phyloP scores from a whole-genome alignment of 2,113 vertebrate species.

The Oryzias woworae region DNA sequence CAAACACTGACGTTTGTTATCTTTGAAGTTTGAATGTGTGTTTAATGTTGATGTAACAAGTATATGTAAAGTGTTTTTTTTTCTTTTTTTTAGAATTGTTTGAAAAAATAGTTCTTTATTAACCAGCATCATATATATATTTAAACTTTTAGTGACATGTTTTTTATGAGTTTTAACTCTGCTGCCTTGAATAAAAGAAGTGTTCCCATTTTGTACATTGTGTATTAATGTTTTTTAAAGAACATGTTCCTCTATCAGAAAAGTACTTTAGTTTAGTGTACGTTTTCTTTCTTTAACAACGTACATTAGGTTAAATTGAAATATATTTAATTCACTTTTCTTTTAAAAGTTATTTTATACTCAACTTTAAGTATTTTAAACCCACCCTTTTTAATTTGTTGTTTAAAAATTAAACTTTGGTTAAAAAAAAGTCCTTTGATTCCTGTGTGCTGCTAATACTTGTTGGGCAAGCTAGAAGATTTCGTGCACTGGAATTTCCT shows the following conservation, averaged over 20 bases:
- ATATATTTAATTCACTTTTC: no score
- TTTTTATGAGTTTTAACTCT: conserved; percentile 65
- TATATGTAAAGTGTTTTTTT: conserved; percentile 60
- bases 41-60: conserved; percentile 47
- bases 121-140: conserved; percentile 56
- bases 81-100: conserved; percentile 54
- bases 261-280: no score
- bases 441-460: no score
- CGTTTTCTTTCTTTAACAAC: no score
- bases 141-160: conserved; percentile 59
- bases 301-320: no score
- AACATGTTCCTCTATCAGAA: background rate
- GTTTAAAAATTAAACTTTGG: no score
- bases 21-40: conserved; percentile 19
- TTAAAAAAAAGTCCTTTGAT: no score
- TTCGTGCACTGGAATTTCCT: no score
- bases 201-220: conserved; percentile 27
- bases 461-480: no score
- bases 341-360: no score
- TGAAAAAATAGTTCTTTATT: conserved; percentile 28
- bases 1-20: conserved; percentile 5
- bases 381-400: no score
- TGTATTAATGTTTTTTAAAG: background rate
- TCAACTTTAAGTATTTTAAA: no score
- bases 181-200: conserved; percentile 56